Percentiles rank a stretch among this genome's conserved stretches.
Evolutionary conservation across 2,113 vertebrate species (phyloP).

Genomic region (Dipodomys merriami): DNA sequence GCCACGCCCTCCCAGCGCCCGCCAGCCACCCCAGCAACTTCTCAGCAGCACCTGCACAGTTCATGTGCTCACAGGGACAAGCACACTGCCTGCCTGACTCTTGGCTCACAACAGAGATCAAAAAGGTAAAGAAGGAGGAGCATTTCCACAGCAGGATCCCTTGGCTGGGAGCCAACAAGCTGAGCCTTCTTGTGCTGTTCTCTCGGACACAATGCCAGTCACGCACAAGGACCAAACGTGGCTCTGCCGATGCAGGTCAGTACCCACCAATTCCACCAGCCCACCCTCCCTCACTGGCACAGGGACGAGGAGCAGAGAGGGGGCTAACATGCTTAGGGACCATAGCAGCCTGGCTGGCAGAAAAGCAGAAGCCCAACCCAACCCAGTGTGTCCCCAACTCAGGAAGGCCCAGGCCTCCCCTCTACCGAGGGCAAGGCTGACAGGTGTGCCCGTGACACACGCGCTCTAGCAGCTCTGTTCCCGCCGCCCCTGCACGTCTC

Average conservation of each 20-base stretch:
- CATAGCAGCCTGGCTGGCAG: no score
- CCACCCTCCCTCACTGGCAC: background rate
- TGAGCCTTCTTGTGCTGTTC: background rate
- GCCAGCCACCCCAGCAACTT: accelerated
- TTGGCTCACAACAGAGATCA: background rate
- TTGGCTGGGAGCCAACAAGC: accelerated
- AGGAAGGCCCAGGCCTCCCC: no score
- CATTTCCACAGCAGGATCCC: accelerated
- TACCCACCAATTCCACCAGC: accelerated
- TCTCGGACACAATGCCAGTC: no score
- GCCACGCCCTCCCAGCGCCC: background rate
- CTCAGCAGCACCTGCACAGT: accelerated
- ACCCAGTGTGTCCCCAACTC: background rate
- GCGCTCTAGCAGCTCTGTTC: background rate
- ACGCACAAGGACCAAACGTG: accelerated
- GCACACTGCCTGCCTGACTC: accelerated
- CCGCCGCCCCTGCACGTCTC: background rate
- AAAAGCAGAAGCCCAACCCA: no score
- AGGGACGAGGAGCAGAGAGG: background rate
- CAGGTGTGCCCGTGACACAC: accelerated
- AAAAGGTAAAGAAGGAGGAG: background rate
- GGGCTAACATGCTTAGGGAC: background rate
- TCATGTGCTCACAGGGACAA: accelerated
- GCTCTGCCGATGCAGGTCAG: accelerated
- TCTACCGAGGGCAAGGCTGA: no score